These are phyloP conservation scores for Corapipo altera DNA, from an alignment of 2,113 vertebrate genomes.

Conservation along the genomic window DNA sequence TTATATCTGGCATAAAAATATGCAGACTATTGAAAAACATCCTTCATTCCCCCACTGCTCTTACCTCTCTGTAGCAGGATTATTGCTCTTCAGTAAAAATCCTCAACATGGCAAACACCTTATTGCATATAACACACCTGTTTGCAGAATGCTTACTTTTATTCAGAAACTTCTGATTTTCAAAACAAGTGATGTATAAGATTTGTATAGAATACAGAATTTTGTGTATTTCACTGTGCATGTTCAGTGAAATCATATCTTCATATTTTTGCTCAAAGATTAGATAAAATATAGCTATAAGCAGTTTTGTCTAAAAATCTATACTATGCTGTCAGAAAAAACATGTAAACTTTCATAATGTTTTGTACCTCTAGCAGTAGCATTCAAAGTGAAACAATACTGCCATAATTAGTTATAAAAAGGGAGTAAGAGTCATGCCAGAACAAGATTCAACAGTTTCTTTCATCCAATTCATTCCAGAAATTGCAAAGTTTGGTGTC, in stretches of 20 bases:
- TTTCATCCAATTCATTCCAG: conserved; percentile 6
- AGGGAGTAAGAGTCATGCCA: background rate
- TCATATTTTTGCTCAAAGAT: background rate
- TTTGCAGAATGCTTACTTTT: background rate
- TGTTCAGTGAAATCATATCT: background rate
- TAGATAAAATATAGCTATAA: background rate
- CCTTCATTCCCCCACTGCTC: background rate
- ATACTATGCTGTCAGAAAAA: background rate
- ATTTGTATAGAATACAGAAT: background rate
- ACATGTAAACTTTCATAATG: background rate
- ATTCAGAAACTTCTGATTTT: background rate
- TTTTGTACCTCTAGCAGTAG: background rate
- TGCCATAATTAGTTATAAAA: background rate
- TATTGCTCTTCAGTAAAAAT: background rate
- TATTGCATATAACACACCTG: background rate
- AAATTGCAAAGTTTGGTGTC: conserved; percentile 13
- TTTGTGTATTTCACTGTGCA: background rate
- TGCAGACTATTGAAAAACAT: background rate
- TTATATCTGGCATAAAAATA: background rate
- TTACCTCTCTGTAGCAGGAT: background rate
- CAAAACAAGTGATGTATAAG: background rate
- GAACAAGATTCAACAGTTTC: background rate
- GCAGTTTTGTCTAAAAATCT: background rate
- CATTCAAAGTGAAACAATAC: background rate
- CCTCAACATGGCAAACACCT: background rate